Conservation (phyloP, 2,113 vertebrate genomes). For the Pampusana beccarii region DNA sequence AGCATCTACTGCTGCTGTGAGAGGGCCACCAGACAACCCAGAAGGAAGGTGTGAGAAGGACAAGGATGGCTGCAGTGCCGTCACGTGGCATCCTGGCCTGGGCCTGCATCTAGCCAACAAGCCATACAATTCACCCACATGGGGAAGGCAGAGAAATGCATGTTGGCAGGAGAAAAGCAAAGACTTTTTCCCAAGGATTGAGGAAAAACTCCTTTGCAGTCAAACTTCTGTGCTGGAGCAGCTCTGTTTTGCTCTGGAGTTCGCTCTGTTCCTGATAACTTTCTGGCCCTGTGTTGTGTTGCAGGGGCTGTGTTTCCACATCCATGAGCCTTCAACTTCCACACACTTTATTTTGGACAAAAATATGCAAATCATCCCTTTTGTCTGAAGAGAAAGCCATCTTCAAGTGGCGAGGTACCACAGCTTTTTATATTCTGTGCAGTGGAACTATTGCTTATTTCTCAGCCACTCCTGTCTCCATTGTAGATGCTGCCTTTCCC, state of each 20-base stretch:
- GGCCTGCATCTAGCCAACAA: fast-evolving
- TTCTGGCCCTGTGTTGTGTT: background rate
- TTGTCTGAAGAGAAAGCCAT: background rate
- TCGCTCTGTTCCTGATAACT: background rate
- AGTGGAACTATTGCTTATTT: background rate
- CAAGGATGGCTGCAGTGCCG: background rate
- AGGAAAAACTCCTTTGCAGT: background rate
- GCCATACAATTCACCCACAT: background rate
- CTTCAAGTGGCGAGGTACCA: background rate
- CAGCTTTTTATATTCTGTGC: background rate
- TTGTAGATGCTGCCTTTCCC: background rate
- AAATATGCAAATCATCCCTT: background rate
- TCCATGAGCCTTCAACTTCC: conserved; percentile 11
- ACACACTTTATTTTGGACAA: background rate
- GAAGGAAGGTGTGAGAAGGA: background rate
- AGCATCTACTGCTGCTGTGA: background rate
- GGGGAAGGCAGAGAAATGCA: background rate
- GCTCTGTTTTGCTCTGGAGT: background rate
- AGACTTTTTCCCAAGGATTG: background rate
- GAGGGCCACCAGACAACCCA: background rate
- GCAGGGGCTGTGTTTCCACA: background rate
- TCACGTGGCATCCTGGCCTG: background rate
- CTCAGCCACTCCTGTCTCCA: background rate
- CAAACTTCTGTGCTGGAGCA: background rate
- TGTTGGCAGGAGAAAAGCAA: background rate